Conservation (phyloP, 2,888 invertebrate species). For the Parnassius orleans region DNA sequence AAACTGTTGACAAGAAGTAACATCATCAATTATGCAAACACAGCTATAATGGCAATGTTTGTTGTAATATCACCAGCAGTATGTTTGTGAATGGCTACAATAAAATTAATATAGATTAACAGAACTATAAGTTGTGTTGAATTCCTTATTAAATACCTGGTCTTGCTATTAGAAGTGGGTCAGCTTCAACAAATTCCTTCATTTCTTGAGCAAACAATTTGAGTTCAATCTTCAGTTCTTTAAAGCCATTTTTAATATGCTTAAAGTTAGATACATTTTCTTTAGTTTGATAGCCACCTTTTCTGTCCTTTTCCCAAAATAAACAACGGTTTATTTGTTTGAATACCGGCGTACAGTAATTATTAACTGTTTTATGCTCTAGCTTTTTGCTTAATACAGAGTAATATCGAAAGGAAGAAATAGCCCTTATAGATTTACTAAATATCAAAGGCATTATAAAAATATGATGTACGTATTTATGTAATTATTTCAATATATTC, state of each 20-base stretch:
- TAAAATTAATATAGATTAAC: not conserved
- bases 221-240: slow-evolving; percentile 84
- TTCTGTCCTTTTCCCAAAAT: slow-evolving; percentile 82
- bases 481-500: not conserved
- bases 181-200: slow-evolving; percentile 82
- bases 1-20: too few species aligned
- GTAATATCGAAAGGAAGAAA: slow-evolving; percentile 41
- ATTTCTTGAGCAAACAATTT: slow-evolving; percentile 84
- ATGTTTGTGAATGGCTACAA: too few species aligned
- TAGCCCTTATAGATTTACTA: slow-evolving; percentile 34
- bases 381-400: slow-evolving; percentile 43
- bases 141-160: slow-evolving; percentile 61
- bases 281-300: slow-evolving; percentile 80
- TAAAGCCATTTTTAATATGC: slow-evolving; percentile 83
- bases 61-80: too few species aligned
- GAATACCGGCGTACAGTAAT: slow-evolving; percentile 35
- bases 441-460: slow-evolving; percentile 39
- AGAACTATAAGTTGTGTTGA: too few species aligned
- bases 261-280: slow-evolving; percentile 69
- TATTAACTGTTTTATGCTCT: slow-evolving; percentile 36
- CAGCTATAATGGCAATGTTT: too few species aligned
- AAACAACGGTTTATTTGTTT: slow-evolving; percentile 49
- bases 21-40: too few species aligned
- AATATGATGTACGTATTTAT: not conserved
- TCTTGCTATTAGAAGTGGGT: slow-evolving; percentile 80